Base-by-base conservation (phyloP, 1,140 invertebrate species). In the Drosophila bocqueti region DNA sequence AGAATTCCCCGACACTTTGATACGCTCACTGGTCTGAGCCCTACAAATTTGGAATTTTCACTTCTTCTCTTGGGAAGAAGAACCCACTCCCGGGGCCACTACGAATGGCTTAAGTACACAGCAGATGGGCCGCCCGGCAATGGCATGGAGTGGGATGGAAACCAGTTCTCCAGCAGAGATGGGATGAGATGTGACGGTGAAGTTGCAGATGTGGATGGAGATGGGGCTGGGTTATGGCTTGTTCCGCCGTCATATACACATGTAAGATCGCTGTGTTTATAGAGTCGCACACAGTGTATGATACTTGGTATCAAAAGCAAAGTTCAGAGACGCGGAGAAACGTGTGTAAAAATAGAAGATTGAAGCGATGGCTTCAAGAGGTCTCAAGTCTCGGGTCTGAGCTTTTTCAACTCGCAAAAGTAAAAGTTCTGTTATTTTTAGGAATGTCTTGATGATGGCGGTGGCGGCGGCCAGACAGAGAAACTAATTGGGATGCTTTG, bases 391-490 rank as follows among this genome's bases (percentile, higher is more conserved):
- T 38, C 4, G 49, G 50, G 57, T 65, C 72, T 46, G 43, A 76
- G 52, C 65, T 54, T 66, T 55, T 81, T 49, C 43, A 84, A 63
- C 59, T 76, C 67, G 76, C 77, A 87, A 87, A 87, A 87, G 83
- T 87, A 87, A 87, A 89, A 87, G 84, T 89, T 89, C 67, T 81
- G 81, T 61, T 74, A 74, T 73, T 73, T 66, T 67, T 76, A 46
- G 76, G 76, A 82, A 87, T 86, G 75, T 43, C 74, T 45, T 58
- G 74, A 61, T 58, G 74, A 61, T 59, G 57, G 55, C 63, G 71
- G 50, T 60, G 29, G 42, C 61, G 31, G 15, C 52, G 24, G 46
- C 50, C 29, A 57, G 54, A 57, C 54, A 62, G 71, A 74, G 47
- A 54, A 54, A 54, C 49, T 75, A 52, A 46, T 62, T 63, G 38